Base-by-base conservation (phyloP, 2,888 invertebrate species). In the Seira ritae region DNA sequence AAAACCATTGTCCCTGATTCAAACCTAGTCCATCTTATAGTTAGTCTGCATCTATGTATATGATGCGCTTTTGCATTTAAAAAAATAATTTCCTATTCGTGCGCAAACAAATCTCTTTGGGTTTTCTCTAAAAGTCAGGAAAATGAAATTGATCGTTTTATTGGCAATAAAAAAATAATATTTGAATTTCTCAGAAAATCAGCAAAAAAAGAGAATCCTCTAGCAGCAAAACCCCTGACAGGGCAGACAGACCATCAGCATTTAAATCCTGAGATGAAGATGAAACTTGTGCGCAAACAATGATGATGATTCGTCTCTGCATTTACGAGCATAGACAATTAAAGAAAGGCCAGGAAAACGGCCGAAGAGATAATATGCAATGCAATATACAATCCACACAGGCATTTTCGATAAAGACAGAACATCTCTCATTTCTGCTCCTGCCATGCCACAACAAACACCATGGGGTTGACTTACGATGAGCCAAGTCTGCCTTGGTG, bases 401-500 rank as follows among this genome's bases (percentile, higher is more conserved):
- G 15, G 17, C 20, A 62, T 62, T 2, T 62, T 20, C 4, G 62
- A 62, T 62, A n/a, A 62, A 62, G 62, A 62, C 50, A 17, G 31
- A 24, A 71, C 78, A 62, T 62, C 17, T 46, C 22, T 62, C 22
- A 62, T 62, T 20, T 62, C 62, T 62, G 62, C 62, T 22, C 62
- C 62, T 10, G 62, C 62, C 20, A 62, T 75, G 80, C 80, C 74
- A 80, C 70, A 70, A 15, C 76, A 76, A 62, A 75, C 71, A 81
- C 81, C 71, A 81, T 67, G 66, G 81, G 76, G 81, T 76, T 81
- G 71, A 81, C 70, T 81, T 75, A 71, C 66, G 68, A 68, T 67
- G 76, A 76, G 71, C 65, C 69, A 81, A 76, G 42, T 75, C 81
- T 75, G 76, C 74, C 74, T 76, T 82, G 81, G 81, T 82, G 81